phyloP scores from a whole-genome alignment of 2,797 vertebrate species.

The Syngnathus acus region DNA sequence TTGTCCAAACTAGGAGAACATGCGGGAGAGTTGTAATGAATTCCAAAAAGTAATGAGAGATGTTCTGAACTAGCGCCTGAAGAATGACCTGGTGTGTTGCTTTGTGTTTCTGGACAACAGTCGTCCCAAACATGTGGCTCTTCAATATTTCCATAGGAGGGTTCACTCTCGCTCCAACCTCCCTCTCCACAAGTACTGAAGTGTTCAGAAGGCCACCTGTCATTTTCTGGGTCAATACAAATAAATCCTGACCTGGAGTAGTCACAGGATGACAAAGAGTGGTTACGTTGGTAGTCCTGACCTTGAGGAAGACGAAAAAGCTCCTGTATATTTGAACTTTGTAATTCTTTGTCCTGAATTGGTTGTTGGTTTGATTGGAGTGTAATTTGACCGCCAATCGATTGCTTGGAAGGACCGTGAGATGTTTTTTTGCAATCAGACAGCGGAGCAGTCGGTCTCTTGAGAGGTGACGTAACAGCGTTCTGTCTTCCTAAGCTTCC shows the following conservation, averaged over 20 bases:
- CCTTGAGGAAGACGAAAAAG: conserved; percentile 12
- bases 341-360: conserved; percentile 22
- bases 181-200: conserved; percentile 49
- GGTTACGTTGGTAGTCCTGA: conserved; percentile 58
- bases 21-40: conserved; percentile 54
- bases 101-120: conserved; percentile 50
- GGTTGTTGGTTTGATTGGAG: conserved; percentile 18
- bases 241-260: conserved; percentile 48
- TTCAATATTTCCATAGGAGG: conserved; percentile 61
- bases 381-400: conserved; percentile 20
- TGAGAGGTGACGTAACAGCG: conserved; percentile 39
- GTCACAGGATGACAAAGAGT: conserved; percentile 59
- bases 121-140: conserved; percentile 61
- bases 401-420: conserved; percentile 24
- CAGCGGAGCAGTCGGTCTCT: conserved; percentile 64
- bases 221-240: conserved; percentile 23
- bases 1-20: conserved; percentile 56
- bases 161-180: conserved; percentile 64
- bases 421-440: conserved; percentile 59
- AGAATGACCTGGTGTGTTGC: conserved; percentile 60
- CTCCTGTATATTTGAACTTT: conserved; percentile 22
- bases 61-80: conserved; percentile 70
- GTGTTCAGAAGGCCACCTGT: conserved; percentile 44
- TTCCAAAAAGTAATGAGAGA: conserved; percentile 67
- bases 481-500: conserved; percentile 61